phyloP scores from a whole-genome alignment of 1,140 invertebrate species.

The Acromyrmex heyeri region DNA sequence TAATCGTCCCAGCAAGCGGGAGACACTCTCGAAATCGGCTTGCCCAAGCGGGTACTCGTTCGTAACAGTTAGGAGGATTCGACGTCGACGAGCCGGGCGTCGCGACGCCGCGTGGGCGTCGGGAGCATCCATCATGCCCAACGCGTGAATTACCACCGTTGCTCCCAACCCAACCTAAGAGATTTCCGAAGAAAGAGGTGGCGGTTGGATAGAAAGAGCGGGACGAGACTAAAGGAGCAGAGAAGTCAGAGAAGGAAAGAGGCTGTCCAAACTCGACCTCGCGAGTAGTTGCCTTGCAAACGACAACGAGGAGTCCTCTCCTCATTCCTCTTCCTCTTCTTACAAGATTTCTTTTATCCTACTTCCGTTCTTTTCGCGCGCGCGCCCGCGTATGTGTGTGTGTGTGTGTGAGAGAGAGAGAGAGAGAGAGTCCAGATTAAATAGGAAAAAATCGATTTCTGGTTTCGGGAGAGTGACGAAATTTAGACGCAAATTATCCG shows the following conservation, averaged over 20 bases:
- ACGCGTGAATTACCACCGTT: constrained; percentile 76
- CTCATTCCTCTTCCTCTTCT: constrained; percentile 3
- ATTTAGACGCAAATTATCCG: neutral
- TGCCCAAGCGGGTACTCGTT: constrained; percentile 21
- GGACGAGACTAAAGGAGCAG: constrained; percentile 15
- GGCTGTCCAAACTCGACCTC: constrained; percentile 51
- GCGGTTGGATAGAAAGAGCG: constrained; percentile 33
- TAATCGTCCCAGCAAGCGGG: constrained; percentile 14
- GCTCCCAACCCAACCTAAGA: constrained; percentile 69
- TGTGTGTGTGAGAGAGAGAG: too few relatives aligned
- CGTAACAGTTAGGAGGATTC: constrained; percentile 69
- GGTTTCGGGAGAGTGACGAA: neutral
- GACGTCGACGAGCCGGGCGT: constrained; percentile 73
- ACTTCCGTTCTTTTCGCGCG: neutral
- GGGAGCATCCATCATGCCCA: constrained; percentile 77
- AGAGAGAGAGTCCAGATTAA: constrained; percentile 1
- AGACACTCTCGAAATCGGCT: constrained; percentile 44
- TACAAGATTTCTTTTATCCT: constrained; percentile 17
- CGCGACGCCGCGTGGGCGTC: constrained; percentile 79
- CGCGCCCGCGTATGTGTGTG: neutral
- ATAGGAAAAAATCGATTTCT: constrained; percentile 41
- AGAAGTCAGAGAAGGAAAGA: constrained; percentile 32
- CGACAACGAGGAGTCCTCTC: constrained; percentile 28
- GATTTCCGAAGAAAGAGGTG: constrained; percentile 67
- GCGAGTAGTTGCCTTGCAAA: constrained; percentile 51